Evolutionary conservation across 2,113 vertebrate species (phyloP), one percentile per base, ranked within the genome.

Genomic region (Gnathonemus echidnorhynchus): DNA sequence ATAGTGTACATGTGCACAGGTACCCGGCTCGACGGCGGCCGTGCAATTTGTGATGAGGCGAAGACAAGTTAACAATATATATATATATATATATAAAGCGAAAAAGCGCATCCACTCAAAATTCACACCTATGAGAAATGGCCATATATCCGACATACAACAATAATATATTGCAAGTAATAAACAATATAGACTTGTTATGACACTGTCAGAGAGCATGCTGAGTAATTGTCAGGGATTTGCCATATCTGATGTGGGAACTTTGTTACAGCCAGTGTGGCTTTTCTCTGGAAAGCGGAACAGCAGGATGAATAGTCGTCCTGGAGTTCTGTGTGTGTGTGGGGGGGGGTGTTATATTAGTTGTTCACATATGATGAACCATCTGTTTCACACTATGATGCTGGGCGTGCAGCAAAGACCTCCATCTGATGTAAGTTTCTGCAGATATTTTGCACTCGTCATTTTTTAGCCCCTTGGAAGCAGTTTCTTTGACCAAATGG

Each of bases 281-380:
- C 27, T 83, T n/a, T 46, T 66, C 11, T 83, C 35, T 39, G 77
- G 35, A 17, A 15, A 8, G 70, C 45, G 90, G 90, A 53, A 93
- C 87, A 93, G 19, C 3, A 8, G 31, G 49, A 13, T 74, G 66
- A 17, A 24, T 45, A n/a, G 21, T 48, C 15, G 1, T 85, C 45
- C 45, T 48, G 83, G 46, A 85, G 4, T 85, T 19, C 1, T 53
- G 52, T 17, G 50, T 4, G 15, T 52, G 15, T 15, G 39, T 9
- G 42, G 10, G 39, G 83, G 8, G 83, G 83, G 4, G 17, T 84
- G 9, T 85, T 17, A 39, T 6, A 45, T 21, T 42, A 85, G 19
- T 85, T 21, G 83, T 39, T 77, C 70, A 39, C 31, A 45, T 46
- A 86, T 86, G 84, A 86, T n/a, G 9, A 31, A 13, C 70, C n/a